Percentiles rank a stretch among this genome's conserved stretches.
These are phyloP conservation scores for Arizona elegans DNA, from an alignment of 2,113 vertebrate species.

Conservation along the genomic window DNA sequence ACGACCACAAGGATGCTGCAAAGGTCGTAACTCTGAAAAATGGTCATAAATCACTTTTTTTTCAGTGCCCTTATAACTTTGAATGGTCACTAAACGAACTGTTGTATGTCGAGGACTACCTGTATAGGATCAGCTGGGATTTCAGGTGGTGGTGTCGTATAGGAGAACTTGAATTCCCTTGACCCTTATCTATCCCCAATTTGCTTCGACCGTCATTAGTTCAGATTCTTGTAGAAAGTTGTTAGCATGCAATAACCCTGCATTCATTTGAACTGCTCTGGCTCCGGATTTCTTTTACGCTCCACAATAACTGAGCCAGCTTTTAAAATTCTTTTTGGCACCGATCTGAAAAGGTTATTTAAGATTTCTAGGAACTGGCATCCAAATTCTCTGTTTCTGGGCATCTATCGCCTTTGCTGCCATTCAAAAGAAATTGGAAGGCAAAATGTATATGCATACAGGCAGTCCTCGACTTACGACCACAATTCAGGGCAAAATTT, in stretches of 20 bases:
- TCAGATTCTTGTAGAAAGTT: neutral
- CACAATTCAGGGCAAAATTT: no score
- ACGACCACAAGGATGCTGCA: no score
- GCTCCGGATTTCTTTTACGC: neutral
- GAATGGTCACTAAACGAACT: no score
- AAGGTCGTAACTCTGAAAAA: no score
- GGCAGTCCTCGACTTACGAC: no score
- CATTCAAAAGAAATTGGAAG: neutral
- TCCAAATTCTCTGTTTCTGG: neutral
- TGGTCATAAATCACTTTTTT: no score
- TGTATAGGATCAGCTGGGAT: neutral
- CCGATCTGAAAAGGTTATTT: neutral
- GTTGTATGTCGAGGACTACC: no score
- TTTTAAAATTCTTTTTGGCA: neutral
- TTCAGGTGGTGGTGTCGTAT: neutral
- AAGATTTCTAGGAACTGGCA: neutral
- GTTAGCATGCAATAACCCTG: neutral
- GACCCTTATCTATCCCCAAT: no score
- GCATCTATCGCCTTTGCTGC: neutral
- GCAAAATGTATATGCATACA: neutral
- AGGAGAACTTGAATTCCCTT: no score
- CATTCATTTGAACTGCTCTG: neutral
- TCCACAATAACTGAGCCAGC: neutral
- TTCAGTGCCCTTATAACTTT: no score
- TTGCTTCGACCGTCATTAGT: no score